Evolutionary conservation across 2,113 vertebrate species (phyloP).

Genomic region (Ariopsis seemanni): DNA sequence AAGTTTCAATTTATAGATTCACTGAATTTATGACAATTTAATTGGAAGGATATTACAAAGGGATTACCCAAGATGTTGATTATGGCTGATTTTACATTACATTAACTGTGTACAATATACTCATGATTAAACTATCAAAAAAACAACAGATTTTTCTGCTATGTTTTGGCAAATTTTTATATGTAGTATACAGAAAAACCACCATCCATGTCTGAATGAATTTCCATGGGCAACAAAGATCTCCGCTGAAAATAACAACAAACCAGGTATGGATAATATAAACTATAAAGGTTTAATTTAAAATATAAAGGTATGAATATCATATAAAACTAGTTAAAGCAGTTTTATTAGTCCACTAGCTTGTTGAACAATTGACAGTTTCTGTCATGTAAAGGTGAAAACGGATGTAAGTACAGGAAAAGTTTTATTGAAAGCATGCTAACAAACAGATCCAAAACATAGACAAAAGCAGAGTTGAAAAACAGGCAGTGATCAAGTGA

Average conservation of each 20-base stretch:
- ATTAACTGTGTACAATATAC: neutral
- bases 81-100: neutral
- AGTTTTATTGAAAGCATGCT: too few species aligned
- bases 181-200: neutral
- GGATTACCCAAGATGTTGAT: neutral
- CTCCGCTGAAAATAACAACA: neutral
- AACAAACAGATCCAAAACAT: too few species aligned
- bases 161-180: neutral
- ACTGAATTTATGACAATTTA: neutral
- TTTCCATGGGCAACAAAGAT: neutral
- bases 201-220: neutral
- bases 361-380: too few species aligned
- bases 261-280: neutral
- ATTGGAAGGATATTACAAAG: neutral
- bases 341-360: too few species aligned
- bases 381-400: too few species aligned
- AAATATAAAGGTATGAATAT: too few species aligned
- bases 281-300: too few species aligned
- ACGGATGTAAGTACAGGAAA: too few species aligned
- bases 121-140: neutral
- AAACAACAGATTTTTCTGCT: neutral
- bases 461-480: too few species aligned
- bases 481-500: too few species aligned
- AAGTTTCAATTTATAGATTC: neutral
- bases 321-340: too few species aligned